Conservation (phyloP, 2,888 invertebrate species). For the Cephus rjabovi region DNA sequence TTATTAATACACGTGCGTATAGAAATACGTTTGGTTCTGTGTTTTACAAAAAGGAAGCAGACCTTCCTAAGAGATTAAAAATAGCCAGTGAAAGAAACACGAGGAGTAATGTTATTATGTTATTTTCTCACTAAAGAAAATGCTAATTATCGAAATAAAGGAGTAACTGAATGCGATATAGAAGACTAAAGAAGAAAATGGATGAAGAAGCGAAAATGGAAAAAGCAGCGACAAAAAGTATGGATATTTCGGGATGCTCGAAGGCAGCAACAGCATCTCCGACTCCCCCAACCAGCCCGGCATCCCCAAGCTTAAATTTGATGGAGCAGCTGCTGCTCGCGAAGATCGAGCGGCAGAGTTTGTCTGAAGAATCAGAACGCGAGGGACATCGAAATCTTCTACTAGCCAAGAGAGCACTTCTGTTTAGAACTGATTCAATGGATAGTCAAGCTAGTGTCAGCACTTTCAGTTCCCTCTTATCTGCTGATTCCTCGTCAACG, state of each 20-base stretch:
- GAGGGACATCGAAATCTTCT: constrained; percentile 62
- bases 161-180: neutral
- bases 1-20: neutral
- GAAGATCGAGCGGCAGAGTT: constrained; percentile 80
- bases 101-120: neutral
- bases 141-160: neutral
- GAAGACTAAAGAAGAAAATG: neutral
- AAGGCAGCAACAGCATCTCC: constrained; percentile 3
- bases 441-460: constrained; percentile 75
- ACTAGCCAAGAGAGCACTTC: constrained; percentile 47
- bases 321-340: constrained; percentile 86
- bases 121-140: neutral
- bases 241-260: neutral
- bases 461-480: constrained; percentile 72
- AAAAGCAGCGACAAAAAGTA: neutral
- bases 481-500: constrained; percentile 75
- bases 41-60: neutral
- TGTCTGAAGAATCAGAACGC: constrained; percentile 15
- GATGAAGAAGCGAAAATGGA: constrained; percentile 12
- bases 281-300: constrained; percentile 69
- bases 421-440: constrained; percentile 81
- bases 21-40: neutral
- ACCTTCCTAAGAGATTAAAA: neutral
- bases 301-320: constrained; percentile 68
- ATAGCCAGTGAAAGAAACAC: neutral